Evolutionary conservation across 2,113 vertebrate genomes (phyloP).

Genomic region (Rissa tridactyla): DNA sequence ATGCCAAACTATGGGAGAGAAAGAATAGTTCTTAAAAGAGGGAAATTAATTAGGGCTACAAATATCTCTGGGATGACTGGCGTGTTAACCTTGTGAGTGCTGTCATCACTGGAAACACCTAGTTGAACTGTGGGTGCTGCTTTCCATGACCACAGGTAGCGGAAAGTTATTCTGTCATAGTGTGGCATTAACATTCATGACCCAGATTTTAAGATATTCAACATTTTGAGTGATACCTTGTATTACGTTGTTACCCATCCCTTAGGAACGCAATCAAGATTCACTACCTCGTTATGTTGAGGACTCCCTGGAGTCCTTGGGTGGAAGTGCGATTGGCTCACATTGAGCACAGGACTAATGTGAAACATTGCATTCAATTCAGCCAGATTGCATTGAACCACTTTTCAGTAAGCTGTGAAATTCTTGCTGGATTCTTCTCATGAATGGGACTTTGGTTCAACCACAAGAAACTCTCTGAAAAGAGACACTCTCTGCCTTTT

Average conservation of each 20-base stretch:
- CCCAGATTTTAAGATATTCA: neutral
- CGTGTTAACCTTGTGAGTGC: neutral
- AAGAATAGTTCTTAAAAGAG: neutral
- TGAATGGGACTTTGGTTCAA: conserved; percentile 24
- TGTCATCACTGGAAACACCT: neutral
- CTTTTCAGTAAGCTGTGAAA: conserved; percentile 45
- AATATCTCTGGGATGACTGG: neutral
- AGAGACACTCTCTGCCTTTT: neutral
- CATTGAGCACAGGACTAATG: neutral
- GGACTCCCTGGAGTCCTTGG: neutral
- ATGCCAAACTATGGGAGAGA: neutral
- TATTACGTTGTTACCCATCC: neutral
- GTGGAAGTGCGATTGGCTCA: neutral
- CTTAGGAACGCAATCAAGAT: neutral
- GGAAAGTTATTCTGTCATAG: neutral
- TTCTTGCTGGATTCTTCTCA: conserved; percentile 29
- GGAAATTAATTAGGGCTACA: neutral
- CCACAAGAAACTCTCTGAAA: conserved; percentile 15
- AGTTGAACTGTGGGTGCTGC: neutral
- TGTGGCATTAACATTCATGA: neutral
- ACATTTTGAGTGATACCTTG: neutral
- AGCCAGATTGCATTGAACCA: neutral
- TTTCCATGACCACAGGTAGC: neutral
- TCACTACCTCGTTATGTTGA: neutral
- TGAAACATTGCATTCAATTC: neutral